A percentile compares a stretch with the other conserved stretches of the same genome.
These are phyloP conservation scores for Clarias magur DNA, from an alignment of 2,113 vertebrate genomes.

Conservation along the genomic window DNA sequence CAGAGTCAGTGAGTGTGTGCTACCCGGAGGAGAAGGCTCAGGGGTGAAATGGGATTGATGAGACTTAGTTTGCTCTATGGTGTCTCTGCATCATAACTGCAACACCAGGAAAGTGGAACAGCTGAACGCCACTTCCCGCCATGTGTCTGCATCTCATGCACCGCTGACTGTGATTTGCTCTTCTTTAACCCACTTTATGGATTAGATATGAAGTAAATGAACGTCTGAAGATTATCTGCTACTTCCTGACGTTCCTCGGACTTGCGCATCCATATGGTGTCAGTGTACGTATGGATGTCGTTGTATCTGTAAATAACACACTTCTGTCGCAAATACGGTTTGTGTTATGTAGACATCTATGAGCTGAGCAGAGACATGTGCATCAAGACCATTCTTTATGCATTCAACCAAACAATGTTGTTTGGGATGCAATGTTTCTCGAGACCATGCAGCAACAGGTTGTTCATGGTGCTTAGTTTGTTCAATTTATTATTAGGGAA, in stretches of 20 bases:
- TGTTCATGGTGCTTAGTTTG: neutral
- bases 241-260: constrained; percentile 12
- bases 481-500: neutral
- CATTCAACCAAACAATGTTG: neutral
- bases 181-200: constrained; percentile 53
- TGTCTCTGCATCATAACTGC: constrained; percentile 73
- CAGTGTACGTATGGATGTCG: neutral
- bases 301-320: neutral
- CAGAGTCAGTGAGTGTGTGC: neutral
- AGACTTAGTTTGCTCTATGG: constrained; percentile 67
- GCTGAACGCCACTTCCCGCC: constrained; percentile 67
- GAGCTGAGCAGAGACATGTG: neutral
- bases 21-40: constrained; percentile 65
- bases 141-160: constrained; percentile 55
- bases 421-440: neutral
- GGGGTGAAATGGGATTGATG: constrained; percentile 73
- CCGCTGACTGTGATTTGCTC: constrained; percentile 46
- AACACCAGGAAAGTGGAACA: constrained; percentile 69
- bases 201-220: constrained; percentile 50
- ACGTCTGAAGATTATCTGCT: constrained; percentile 35
- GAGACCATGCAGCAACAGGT: neutral
- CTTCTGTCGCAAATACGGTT: neutral
- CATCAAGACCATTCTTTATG: neutral
- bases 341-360: neutral
- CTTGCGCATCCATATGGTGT: too few relatives aligned